Conservation (phyloP, 2,888 invertebrate species). For the Parnassius orleans region DNA sequence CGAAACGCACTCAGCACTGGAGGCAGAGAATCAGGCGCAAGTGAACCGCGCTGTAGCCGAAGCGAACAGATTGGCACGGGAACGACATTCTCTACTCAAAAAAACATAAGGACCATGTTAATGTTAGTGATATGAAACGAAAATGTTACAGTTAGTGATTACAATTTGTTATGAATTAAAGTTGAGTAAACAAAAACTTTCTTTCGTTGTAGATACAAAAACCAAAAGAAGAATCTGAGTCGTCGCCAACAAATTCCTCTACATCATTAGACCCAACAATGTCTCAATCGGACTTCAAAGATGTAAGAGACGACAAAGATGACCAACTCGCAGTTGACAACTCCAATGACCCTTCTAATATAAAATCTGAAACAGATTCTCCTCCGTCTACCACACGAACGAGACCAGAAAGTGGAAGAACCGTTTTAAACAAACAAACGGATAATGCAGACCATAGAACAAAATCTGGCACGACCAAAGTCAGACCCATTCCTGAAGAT, state of each 20-base stretch:
- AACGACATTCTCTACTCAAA: conserved; percentile 82
- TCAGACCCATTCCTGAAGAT: conserved; percentile 60
- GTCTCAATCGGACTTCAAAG: conserved; percentile 42
- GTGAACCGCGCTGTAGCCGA: conserved; percentile 84
- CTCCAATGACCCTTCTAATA: conserved; percentile 35
- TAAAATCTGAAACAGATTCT: conserved; percentile 36
- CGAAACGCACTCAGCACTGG: conserved; percentile 89
- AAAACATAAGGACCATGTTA: conserved; percentile 50
- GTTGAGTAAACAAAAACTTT: background rate
- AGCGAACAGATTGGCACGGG: conserved; percentile 85
- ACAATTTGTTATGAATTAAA: background rate
- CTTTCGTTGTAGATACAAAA: conserved; percentile 37
- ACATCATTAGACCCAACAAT: conserved; percentile 45
- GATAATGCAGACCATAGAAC: conserved; percentile 40
- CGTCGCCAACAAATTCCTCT: conserved; percentile 42
- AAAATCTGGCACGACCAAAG: conserved; percentile 50
- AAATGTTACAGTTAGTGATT: too few species aligned
- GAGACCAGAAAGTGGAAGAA: conserved; percentile 39
- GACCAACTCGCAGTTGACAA: conserved; percentile 38
- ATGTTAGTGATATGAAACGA: conserved; percentile 36
- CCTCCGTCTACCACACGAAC: conserved; percentile 41
- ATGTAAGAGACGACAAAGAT: conserved; percentile 37
- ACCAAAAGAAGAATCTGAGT: conserved; percentile 48
- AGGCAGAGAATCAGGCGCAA: conserved; percentile 88
- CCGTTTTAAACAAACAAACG: conserved; percentile 46